Conservation (phyloP, 92 coral and sea anemone species). For the Epizoanthus stellaris region DNA sequence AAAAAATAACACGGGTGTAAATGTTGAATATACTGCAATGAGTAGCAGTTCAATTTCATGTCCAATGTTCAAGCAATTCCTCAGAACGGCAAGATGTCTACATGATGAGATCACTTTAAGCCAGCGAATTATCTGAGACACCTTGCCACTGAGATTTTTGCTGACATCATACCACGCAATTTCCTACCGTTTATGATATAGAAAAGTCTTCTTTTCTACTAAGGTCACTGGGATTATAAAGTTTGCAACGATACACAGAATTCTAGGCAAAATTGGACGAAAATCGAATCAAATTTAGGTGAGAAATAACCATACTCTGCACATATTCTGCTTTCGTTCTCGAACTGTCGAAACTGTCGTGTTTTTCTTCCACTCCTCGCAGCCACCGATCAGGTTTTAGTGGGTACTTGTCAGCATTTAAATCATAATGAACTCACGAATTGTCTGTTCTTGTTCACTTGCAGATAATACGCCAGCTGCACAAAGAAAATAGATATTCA, state of each 20-base stretch:
- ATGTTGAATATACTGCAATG: too few species aligned
- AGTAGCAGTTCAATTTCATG: too few species aligned
- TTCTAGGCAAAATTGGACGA: background rate
- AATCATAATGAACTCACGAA: slow-evolving; percentile 54
- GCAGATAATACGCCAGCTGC: slow-evolving; percentile 52
- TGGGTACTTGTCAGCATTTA: slow-evolving; percentile 50
- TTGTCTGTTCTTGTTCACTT: slow-evolving; percentile 56
- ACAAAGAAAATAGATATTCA: slow-evolving; percentile 3
- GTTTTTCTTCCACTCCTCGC: background rate
- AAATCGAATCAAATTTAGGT: slow-evolving; percentile 2
- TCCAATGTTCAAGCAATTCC: background rate
- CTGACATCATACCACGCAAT: slow-evolving; percentile 98
- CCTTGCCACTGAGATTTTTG: slow-evolving; percentile 34
- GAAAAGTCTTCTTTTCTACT: slow-evolving; percentile 42
- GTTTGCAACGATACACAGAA: slow-evolving; percentile 24
- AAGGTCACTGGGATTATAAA: slow-evolving; percentile 46
- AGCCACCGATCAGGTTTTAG: slow-evolving; percentile 1
- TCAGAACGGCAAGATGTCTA: slow-evolving; percentile 58
- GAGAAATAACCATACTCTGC: background rate
- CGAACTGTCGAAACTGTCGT: background rate
- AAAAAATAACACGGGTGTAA: background rate
- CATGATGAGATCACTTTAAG: slow-evolving; percentile 60
- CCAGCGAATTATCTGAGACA: slow-evolving; percentile 42
- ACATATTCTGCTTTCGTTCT: background rate
- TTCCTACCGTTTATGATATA: slow-evolving; percentile 10